Conservation (phyloP, 2,888 invertebrate species). For the Eilema griseolum region DNA sequence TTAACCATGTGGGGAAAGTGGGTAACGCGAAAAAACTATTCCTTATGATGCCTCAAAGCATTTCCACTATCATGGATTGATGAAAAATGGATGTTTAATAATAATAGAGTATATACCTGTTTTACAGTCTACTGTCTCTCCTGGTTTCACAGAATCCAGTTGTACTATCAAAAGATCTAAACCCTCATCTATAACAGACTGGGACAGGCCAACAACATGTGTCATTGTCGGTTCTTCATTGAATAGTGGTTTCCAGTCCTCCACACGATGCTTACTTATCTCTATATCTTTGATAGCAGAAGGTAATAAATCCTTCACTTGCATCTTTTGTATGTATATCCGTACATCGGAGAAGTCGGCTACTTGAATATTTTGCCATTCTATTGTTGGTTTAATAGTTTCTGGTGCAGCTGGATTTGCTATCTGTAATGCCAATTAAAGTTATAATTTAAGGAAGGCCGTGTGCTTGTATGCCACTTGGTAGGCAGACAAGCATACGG, state of each 20-base stretch:
- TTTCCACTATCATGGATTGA: no score
- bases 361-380: slow-evolving; percentile 91
- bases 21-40: no score
- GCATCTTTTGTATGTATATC: slow-evolving; percentile 79
- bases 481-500: no score
- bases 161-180: slow-evolving; percentile 66
- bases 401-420: slow-evolving; percentile 64
- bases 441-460: no score
- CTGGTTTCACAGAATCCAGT: slow-evolving; percentile 64
- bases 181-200: slow-evolving; percentile 64
- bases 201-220: slow-evolving; percentile 69
- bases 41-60: no score
- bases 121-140: slow-evolving; percentile 70
- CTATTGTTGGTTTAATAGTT: slow-evolving; percentile 77
- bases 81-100: no score
- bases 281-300: slow-evolving; percentile 54
- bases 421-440: slow-evolving; percentile 54
- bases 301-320: slow-evolving; percentile 57
- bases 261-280: slow-evolving; percentile 51
- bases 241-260: slow-evolving; percentile 69
- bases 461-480: no score
- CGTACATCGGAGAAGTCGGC: slow-evolving; percentile 89
- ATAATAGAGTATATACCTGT: slow-evolving; percentile 65
- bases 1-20: no score
- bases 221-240: slow-evolving; percentile 70